phyloP scores from a whole-genome alignment of 2,888 invertebrate genomes.

The Apocheima hispidaria region DNA sequence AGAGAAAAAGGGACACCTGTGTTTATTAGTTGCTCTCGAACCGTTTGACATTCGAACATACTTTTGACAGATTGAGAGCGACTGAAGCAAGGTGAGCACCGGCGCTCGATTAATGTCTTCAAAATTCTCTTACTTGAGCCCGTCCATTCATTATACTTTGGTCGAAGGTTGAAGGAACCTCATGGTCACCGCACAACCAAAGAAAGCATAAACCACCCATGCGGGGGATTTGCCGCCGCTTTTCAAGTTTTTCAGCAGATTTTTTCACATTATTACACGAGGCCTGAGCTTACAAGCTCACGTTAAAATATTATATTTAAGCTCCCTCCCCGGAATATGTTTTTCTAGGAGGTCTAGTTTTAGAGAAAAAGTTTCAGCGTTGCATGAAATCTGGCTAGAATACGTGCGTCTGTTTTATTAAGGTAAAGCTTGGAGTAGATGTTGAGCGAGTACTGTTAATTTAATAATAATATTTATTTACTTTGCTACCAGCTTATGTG shows the following conservation, averaged over 20 bases:
- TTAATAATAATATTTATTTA: not conserved
- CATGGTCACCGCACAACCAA: slow-evolving; percentile 29
- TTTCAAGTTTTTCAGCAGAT: slow-evolving; percentile 42
- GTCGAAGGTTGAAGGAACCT: no score
- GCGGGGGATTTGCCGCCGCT: slow-evolving; percentile 38
- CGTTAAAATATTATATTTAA: slow-evolving; percentile 28
- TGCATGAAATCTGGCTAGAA: not conserved
- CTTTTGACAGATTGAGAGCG: no score
- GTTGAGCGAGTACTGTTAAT: not conserved
- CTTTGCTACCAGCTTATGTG: no score
- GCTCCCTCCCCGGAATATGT: slow-evolving; percentile 20
- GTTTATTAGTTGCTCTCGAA: no score
- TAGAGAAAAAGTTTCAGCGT: slow-evolving; percentile 2
- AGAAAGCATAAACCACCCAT: slow-evolving; percentile 37
- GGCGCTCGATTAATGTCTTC: no score
- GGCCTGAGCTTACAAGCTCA: slow-evolving; percentile 25
- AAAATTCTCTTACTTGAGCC: no score
- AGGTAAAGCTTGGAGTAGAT: not conserved
- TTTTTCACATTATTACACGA: slow-evolving; percentile 39
- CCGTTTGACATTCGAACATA: no score
- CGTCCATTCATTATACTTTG: no score
- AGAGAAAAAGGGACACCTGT: no score
- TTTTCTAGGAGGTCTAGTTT: slow-evolving; percentile 31
- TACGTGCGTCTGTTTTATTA: not conserved
- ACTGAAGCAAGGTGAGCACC: no score